Evolutionary conservation across 2,113 vertebrate species (phyloP).

Genomic region (Vireo altiloquus): DNA sequence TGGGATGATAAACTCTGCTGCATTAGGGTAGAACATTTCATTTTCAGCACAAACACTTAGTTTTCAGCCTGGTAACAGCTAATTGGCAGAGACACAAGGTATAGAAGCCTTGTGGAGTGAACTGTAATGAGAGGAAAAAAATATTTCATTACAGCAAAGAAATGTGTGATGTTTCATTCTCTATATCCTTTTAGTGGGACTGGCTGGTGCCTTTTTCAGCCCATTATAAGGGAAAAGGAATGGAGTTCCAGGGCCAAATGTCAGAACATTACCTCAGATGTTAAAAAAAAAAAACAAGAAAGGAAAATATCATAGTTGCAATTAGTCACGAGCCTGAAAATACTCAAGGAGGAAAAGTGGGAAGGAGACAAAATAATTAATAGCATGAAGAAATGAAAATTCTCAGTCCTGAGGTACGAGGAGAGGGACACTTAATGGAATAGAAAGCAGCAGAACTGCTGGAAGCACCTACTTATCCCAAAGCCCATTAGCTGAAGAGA

Average conservation of each 20-base stretch:
- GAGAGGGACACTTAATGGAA: not conserved
- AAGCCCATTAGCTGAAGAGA: not conserved
- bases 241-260: not conserved
- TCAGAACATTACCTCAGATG: not conserved
- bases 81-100: not conserved
- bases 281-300: not conserved
- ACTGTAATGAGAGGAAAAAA: not conserved
- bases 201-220: slow-evolving; percentile 14
- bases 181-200: not conserved
- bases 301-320: not conserved
- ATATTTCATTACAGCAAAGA: not conserved
- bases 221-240: not conserved
- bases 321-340: not conserved
- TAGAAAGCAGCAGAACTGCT: slow-evolving; percentile 3
- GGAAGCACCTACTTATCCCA: slow-evolving; percentile 1
- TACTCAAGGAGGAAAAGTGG: not conserved
- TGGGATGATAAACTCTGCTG: not conserved
- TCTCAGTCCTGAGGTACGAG: not conserved
- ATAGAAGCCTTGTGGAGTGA: not conserved
- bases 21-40: not conserved
- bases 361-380: not conserved
- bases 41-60: not conserved
- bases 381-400: not conserved
- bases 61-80: not conserved
- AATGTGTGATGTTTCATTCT: not conserved